Percentiles rank a stretch among this genome's conserved stretches.
Evolutionary conservation across 1,140 invertebrate species (phyloP).

Genomic region (Solenopsis fugax): DNA sequence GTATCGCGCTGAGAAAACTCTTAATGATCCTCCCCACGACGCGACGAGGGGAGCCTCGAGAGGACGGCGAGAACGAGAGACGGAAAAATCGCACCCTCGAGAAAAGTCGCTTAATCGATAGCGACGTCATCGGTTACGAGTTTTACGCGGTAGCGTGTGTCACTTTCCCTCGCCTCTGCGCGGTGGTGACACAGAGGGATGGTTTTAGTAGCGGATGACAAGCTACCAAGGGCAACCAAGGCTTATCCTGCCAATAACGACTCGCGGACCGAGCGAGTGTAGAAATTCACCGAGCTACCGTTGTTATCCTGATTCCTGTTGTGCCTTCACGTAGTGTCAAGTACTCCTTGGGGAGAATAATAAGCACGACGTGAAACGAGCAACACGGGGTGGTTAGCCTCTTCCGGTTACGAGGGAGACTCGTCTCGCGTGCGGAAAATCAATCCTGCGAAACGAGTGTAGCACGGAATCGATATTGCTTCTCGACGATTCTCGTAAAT

Average conservation of each 20-base stretch:
- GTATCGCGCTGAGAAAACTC: slow-evolving; percentile 70
- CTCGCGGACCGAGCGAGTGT: slow-evolving; percentile 9
- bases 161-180: neutral
- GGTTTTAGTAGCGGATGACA: slow-evolving; percentile 48
- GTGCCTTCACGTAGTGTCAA: slow-evolving; percentile 47
- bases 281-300: slow-evolving; percentile 24
- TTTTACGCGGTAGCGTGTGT: slow-evolving; percentile 70
- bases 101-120: slow-evolving; percentile 83
- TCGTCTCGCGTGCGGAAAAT: slow-evolving; percentile 32
- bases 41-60: slow-evolving; percentile 54
- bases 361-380: slow-evolving; percentile 42
- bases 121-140: slow-evolving; percentile 80
- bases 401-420: neutral
- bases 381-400: slow-evolving; percentile 46
- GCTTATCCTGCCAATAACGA: slow-evolving; percentile 39
- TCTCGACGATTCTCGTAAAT: neutral
- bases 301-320: slow-evolving; percentile 29
- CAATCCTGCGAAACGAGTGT: slow-evolving; percentile 18
- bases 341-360: slow-evolving; percentile 57
- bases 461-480: neutral
- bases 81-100: slow-evolving; percentile 74
- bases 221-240: slow-evolving; percentile 42
- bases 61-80: slow-evolving; percentile 38
- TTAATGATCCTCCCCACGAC: slow-evolving; percentile 76
- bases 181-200: neutral